Conservation (phyloP, 2,113 vertebrate genomes). For the Scalopus aquaticus region DNA sequence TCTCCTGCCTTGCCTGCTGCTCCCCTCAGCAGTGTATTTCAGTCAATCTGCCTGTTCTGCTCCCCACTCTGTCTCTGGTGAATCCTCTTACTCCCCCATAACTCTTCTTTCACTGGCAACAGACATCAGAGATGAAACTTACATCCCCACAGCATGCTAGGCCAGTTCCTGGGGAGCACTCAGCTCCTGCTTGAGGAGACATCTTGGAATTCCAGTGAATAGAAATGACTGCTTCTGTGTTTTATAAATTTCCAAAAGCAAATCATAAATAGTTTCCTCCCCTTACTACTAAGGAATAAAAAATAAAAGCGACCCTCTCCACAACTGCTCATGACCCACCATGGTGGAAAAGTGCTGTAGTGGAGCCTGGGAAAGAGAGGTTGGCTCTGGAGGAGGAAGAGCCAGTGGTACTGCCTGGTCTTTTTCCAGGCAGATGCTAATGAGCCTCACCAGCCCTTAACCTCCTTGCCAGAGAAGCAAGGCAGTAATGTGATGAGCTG, state of each 20-base stretch:
- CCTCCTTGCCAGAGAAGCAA: slow-evolving; percentile 41
- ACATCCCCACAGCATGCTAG: fast-evolving
- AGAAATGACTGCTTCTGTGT: neutral
- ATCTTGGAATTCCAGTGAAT: neutral
- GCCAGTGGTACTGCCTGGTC: neutral
- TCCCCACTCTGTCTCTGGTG: no score
- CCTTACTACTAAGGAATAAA: neutral
- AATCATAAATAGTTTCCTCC: neutral
- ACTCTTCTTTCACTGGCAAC: neutral
- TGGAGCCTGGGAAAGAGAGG: neutral
- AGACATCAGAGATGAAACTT: neutral
- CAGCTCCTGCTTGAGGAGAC: neutral
- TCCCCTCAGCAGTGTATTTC: no score
- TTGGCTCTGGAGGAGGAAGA: fast-evolving
- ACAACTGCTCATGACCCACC: neutral
- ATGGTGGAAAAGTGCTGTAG: neutral
- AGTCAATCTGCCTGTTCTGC: no score
- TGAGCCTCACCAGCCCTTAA: slow-evolving; percentile 8
- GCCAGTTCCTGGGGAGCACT: neutral
- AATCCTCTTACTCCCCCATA: no score
- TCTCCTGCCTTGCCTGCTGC: no score
- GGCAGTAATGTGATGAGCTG: slow-evolving; percentile 23
- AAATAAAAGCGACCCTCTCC: neutral
- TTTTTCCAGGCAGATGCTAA: slow-evolving; percentile 33
- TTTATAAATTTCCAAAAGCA: neutral